Base-by-base conservation (phyloP, 2,888 invertebrate species). In the Apamea sordens region DNA sequence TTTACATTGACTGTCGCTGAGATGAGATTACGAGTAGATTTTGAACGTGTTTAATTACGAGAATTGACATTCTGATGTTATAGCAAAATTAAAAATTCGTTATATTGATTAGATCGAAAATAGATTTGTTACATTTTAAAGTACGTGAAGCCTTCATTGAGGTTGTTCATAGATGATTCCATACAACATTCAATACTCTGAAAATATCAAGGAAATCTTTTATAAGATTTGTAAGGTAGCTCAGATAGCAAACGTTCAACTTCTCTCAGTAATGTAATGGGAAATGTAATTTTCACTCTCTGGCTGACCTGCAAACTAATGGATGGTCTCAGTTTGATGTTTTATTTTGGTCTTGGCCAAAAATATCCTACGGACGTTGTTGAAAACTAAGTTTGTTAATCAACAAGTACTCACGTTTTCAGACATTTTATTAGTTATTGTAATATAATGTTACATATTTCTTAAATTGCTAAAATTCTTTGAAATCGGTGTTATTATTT, bases 251-350 rank as follows among this genome's bases (percentile, higher is more conserved):
- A 28, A 10, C 41, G 18, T 47, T 65, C 59, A 65, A 64, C 18
- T 28, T 10, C 1, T 44, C 50, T 53, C 36, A 47, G 24, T 24
- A 53, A 61, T 47, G 21, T 84, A 73, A 79, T 73, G 59, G 44
- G 15, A 73, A 32, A 32, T 70, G 73, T 64, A 44, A 79, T 53
- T 61, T 79, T 65, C 79, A 79, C 36, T 63, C n/a, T 72, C 41
- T 73, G 3, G 24, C 36, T 70, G 63, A 73, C 24, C 32, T 63
- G 36, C n/a, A 32, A 36, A 59, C 11, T 11, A 44, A 59, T 28
- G 6, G 13, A 63, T 36, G 67, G 0, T 68, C 15, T 41, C 21
- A 32, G 24, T 2, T n/a, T 13, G n/a, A 18, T 41, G 15, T 24
- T 15, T 18, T 41, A 11, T 36, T 18, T 28, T 21, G 13, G 13